phyloP scores from a whole-genome alignment of 92 coral and sea anemone genomes.

The Isaurus tuberculatus region DNA sequence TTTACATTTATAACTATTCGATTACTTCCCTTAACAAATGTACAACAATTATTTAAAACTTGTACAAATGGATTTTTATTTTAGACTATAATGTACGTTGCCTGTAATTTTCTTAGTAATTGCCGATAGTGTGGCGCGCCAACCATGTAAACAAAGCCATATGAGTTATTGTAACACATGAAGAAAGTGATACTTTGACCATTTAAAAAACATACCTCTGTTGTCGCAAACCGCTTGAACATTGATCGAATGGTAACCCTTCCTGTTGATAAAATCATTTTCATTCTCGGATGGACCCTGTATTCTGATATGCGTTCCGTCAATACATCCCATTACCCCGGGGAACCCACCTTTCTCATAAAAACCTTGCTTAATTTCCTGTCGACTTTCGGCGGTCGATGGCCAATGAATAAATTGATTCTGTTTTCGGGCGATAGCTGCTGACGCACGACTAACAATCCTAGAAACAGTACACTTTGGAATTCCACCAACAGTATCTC shows the following conservation, averaged over 20 bases:
- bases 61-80: conserved; percentile 7
- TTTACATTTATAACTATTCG: conserved; percentile 12
- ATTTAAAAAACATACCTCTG: neutral
- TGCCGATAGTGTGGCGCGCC: neutral
- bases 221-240: neutral
- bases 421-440: neutral
- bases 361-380: too few relatives aligned
- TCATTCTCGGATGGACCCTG: neutral
- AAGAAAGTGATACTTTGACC: too few relatives aligned
- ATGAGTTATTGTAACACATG: too few relatives aligned
- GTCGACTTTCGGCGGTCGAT: too few relatives aligned
- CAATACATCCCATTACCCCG: too few relatives aligned
- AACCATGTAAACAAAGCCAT: neutral
- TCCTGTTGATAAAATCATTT: neutral
- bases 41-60: neutral
- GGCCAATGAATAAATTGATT: neutral
- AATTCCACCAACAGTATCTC: too few relatives aligned
- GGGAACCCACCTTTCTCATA: too few relatives aligned
- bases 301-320: too few relatives aligned
- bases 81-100: conserved; percentile 11
- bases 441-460: neutral
- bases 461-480: too few relatives aligned
- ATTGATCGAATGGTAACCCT: neutral
- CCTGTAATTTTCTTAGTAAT: neutral
- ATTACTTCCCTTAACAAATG: conserved; percentile 15